Evolutionary conservation across 2,888 invertebrate species (phyloP).

Genomic region (Geophilus truncorum): DNA sequence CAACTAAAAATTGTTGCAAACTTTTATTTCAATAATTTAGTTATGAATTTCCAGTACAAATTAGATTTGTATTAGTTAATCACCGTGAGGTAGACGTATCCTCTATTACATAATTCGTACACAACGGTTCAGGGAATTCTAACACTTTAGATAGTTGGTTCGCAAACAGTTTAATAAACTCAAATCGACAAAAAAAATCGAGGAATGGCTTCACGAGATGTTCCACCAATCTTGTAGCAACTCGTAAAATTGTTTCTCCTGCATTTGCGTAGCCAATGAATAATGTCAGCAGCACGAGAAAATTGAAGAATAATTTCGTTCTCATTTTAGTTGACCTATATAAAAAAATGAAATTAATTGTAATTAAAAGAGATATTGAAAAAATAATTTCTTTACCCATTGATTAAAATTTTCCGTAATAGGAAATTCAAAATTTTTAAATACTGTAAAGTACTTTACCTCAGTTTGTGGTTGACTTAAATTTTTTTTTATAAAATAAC

Average conservation of each 20-base stretch:
- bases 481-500: no score
- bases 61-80: no score
- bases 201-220: not conserved
- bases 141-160: not conserved
- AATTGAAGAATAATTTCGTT: not conserved
- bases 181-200: not conserved
- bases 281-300: not conserved
- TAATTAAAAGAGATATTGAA: not conserved
- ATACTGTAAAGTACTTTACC: no score
- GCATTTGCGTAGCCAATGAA: not conserved
- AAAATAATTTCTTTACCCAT: no score
- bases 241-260: not conserved
- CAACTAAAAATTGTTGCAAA: no score
- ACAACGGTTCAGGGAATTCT: not conserved
- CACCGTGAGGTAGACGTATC: no score
- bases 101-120: not conserved
- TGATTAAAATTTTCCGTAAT: no score
- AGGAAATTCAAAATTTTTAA: no score
- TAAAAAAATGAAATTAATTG: not conserved
- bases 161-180: not conserved
- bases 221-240: not conserved
- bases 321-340: not conserved
- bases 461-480: no score
- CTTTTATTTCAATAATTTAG: no score
- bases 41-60: no score